A percentile compares a stretch with the other conserved stretches of the same genome.
phyloP scores from a whole-genome alignment of 92 coral and sea anemone genomes.

The Porites lobata region DNA sequence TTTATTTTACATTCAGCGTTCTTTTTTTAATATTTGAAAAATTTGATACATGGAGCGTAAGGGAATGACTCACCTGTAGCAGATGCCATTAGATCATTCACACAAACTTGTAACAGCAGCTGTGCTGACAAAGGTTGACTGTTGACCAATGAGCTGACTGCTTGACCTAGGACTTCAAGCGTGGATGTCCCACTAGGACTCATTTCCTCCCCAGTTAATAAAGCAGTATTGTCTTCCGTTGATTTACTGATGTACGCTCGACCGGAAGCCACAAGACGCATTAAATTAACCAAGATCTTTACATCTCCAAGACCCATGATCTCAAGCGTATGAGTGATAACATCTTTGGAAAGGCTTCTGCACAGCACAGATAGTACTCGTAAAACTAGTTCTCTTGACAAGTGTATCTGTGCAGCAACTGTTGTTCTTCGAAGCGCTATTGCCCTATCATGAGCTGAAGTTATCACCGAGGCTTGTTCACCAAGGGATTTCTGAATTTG shows the following conservation, averaged over 20 bases:
- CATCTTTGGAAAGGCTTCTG: constrained; percentile 52
- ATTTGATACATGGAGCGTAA: not conserved
- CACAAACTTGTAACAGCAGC: constrained; percentile 78
- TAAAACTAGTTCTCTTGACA: constrained; percentile 82
- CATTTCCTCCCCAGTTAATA: constrained; percentile 39
- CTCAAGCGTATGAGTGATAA: constrained; percentile 68
- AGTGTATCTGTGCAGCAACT: constrained; percentile 84
- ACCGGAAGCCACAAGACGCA: constrained; percentile 91
- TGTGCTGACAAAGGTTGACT: constrained; percentile 81
- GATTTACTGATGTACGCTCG: constrained; percentile 57
- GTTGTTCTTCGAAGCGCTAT: constrained; percentile 83
- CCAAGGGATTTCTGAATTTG: constrained; percentile 72
- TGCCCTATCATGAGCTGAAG: constrained; percentile 79
- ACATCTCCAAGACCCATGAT: constrained; percentile 80
- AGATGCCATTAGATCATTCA: constrained; percentile 86
- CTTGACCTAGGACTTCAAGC: constrained; percentile 76
- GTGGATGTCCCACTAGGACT: constrained; percentile 14
- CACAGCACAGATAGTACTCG: constrained; percentile 73
- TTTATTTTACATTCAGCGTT: too few species aligned
- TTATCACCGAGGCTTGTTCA: constrained; percentile 84
- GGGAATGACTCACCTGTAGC: constrained; percentile 77
- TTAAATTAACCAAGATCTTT: constrained; percentile 75
- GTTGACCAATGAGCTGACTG: constrained; percentile 80
- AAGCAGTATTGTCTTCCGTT: not conserved
- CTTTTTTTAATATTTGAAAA: not conserved